Evolutionary conservation across 2,797 vertebrate species (phyloP).

Genomic region (Microctenopoma lineatum): DNA sequence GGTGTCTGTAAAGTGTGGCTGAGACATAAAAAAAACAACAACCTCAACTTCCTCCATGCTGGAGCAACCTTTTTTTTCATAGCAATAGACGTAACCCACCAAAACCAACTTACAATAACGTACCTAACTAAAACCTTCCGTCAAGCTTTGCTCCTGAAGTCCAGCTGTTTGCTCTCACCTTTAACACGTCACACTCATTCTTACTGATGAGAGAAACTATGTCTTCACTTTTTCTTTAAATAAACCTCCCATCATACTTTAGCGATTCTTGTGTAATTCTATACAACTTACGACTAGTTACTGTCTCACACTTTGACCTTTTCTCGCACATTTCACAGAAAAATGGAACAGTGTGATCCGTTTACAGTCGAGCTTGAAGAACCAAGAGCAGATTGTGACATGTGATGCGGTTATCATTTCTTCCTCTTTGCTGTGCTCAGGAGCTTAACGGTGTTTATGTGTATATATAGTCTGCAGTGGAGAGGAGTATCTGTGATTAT

Average conservation of each 20-base stretch:
- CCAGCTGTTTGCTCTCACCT: neutral
- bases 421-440: conserved; percentile 1
- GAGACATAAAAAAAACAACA: neutral
- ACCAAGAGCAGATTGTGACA: conserved; percentile 5
- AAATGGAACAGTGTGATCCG: neutral
- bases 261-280: neutral
- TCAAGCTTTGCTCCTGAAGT: no score
- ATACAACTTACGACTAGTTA: no score
- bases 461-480: neutral
- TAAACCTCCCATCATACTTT: neutral
- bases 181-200: neutral
- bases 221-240: no score
- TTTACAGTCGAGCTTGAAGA: neutral
- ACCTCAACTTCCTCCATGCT: no score
- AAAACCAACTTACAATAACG: neutral
- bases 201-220: neutral
- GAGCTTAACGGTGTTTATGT: neutral
- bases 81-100: neutral
- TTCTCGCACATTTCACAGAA: neutral
- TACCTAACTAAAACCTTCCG: neutral
- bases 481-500: neutral
- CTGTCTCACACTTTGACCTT: no score
- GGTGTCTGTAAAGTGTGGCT: neutral
- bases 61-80: no score
- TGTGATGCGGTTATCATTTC: neutral